Percentiles rank a stretch among this genome's conserved stretches.
Conservation (phyloP, 92 coral and sea anemone species). For the Bergia puertoricense region DNA sequence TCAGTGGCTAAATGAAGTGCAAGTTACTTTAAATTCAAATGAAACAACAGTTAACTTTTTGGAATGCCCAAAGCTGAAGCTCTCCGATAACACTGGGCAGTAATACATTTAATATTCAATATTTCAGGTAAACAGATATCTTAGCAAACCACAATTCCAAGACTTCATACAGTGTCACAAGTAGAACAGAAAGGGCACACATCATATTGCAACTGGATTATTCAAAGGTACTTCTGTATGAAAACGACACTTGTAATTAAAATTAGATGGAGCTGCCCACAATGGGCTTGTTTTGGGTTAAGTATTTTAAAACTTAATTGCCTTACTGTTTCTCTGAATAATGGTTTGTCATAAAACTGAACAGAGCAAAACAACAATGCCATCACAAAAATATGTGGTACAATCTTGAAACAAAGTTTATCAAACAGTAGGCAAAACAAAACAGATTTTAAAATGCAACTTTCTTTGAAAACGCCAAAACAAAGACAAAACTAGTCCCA, state of each 20-base stretch:
- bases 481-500: not conserved
- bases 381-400: not conserved
- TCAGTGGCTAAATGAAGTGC: too few relatives aligned
- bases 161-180: not conserved
- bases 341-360: not conserved
- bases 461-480: not conserved
- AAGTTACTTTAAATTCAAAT: too few relatives aligned
- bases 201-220: not conserved
- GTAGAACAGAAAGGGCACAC: not conserved
- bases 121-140: too few relatives aligned
- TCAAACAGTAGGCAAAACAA: not conserved
- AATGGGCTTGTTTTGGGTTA: not conserved
- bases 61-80: too few relatives aligned
- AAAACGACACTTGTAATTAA: not conserved
- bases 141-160: too few relatives aligned
- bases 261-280: not conserved
- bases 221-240: not conserved
- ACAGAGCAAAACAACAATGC: not conserved
- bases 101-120: too few relatives aligned
- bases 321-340: not conserved
- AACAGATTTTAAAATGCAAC: not conserved
- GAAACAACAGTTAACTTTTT: too few relatives aligned
- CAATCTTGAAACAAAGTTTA: not conserved
- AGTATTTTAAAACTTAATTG: not conserved
- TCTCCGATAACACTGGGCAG: too few relatives aligned